Percentiles rank a stretch among this genome's conserved stretches.
Conservation (phyloP, 2,113 vertebrate species). For the Tautogolabrus adspersus region DNA sequence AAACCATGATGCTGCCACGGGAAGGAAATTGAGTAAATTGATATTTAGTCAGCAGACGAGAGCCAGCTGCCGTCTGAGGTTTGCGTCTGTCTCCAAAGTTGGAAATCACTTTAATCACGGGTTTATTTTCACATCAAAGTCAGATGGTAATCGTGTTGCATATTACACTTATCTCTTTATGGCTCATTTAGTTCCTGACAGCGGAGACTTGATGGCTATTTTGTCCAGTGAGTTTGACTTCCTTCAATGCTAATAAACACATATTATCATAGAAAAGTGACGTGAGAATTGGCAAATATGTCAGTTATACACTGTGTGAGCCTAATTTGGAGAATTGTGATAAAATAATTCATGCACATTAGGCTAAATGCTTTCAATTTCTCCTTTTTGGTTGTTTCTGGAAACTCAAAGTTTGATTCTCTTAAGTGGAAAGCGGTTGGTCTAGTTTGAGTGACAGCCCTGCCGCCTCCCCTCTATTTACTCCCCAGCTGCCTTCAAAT, state of each 20-base stretch:
- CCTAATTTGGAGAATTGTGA: not conserved
- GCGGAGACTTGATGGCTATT: conserved; percentile 53
- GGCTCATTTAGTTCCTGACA: conserved; percentile 63
- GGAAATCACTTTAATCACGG: conserved; percentile 68
- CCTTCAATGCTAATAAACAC: conserved; percentile 25
- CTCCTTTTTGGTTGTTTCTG: not conserved
- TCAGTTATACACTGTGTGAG: not conserved
- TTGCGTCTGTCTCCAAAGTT: conserved; percentile 51
- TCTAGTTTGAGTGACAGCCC: conserved; percentile 68
- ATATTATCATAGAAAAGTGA: not conserved
- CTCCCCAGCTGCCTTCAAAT: conserved; percentile 56
- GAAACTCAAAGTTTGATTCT: conserved; percentile 6
- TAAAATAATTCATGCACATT: not conserved
- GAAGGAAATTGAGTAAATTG: conserved; percentile 36
- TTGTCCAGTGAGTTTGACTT: conserved; percentile 47
- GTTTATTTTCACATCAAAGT: conserved; percentile 74
- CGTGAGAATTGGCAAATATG: not conserved
- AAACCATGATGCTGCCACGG: conserved; percentile 1
- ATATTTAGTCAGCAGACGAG: conserved; percentile 48
- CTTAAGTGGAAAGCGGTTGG: conserved; percentile 45
- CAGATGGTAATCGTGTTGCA: conserved; percentile 42
- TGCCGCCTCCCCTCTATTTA: conserved; percentile 47
- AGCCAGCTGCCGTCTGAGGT: conserved; percentile 65
- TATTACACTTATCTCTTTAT: conserved; percentile 63
- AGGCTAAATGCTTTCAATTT: not conserved